Evolutionary conservation across 2,888 invertebrate genomes (phyloP).

Genomic region (Oasisia sp.): DNA sequence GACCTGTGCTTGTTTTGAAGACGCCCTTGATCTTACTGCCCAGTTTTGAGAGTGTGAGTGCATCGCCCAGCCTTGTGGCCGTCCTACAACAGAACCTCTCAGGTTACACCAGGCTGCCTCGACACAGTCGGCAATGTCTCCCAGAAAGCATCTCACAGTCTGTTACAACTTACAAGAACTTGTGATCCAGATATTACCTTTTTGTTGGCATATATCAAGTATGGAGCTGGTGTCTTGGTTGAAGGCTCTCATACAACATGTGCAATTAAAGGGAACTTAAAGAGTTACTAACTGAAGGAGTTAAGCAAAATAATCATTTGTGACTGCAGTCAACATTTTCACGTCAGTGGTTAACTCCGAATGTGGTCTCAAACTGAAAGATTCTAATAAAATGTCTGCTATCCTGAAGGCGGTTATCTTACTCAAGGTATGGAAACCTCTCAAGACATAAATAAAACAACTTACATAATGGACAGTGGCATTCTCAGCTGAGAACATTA

Average conservation of each 20-base stretch:
- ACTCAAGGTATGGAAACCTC: too few relatives aligned
- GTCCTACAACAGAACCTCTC: constrained; percentile 24
- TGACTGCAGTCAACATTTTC: too few relatives aligned
- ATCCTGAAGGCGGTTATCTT: too few relatives aligned
- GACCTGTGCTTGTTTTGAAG: constrained; percentile 62
- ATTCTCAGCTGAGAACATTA: too few relatives aligned
- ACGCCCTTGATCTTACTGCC: constrained; percentile 75
- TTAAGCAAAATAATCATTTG: too few relatives aligned
- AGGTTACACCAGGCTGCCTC: neutral
- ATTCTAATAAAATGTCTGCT: too few relatives aligned
- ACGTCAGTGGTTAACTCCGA: too few relatives aligned
- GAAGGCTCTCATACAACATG: neutral
- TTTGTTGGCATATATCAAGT: neutral
- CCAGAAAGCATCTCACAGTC: neutral
- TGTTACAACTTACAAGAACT: neutral
- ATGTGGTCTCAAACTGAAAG: too few relatives aligned
- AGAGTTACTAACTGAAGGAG: too few relatives aligned
- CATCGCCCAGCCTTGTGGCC: constrained; percentile 25
- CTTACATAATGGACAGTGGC: too few relatives aligned
- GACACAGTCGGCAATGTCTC: neutral
- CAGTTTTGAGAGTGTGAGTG: constrained; percentile 65
- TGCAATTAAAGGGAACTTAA: neutral
- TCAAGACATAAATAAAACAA: too few relatives aligned
- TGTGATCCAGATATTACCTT: neutral
- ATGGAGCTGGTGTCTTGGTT: neutral